Percentiles rank a stretch among this genome's conserved stretches.
These are phyloP conservation scores for Pristis pectinata DNA, from an alignment of 2,797 vertebrate species.

Conservation along the genomic window DNA sequence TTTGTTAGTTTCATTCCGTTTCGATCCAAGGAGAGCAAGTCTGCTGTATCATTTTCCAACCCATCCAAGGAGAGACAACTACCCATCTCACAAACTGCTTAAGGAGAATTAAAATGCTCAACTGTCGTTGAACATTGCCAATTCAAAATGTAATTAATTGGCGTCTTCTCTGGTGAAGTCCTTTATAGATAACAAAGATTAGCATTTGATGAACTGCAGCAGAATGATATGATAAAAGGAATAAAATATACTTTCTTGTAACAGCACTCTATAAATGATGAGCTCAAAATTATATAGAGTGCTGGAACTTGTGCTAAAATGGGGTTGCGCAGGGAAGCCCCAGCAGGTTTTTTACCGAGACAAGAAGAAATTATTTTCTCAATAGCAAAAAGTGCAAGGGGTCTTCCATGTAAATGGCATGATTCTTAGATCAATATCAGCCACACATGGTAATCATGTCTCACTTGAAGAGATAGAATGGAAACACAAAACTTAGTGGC, in stretches of 20 bases:
- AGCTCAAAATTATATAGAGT: too few relatives aligned
- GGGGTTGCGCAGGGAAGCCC: too few relatives aligned
- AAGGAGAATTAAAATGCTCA: constrained; percentile 35
- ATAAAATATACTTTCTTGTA: not conserved
- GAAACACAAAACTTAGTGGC: too few relatives aligned
- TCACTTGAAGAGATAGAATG: too few relatives aligned
- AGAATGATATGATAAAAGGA: not conserved
- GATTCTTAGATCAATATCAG: too few relatives aligned
- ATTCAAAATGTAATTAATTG: constrained; percentile 27
- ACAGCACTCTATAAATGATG: not conserved
- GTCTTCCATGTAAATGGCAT: too few relatives aligned
- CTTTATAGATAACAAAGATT: not conserved
- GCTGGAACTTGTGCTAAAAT: too few relatives aligned
- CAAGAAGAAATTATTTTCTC: too few relatives aligned
- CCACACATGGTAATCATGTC: too few relatives aligned
- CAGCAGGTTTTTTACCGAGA: too few relatives aligned
- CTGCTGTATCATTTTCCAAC: constrained; percentile 2
- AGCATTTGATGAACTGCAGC: not conserved
- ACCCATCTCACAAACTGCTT: not conserved
- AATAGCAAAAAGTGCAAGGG: too few relatives aligned
- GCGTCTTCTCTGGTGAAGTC: not conserved
- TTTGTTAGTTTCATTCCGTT: constrained; percentile 42
- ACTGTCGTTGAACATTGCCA: constrained; percentile 22
- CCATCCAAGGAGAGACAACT: not conserved
- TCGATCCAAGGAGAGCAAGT: constrained; percentile 24